A percentile compares a stretch with the other conserved stretches of the same genome.
Conservation (phyloP, 1,140 invertebrate species). For the Littorina saxatilis region DNA sequence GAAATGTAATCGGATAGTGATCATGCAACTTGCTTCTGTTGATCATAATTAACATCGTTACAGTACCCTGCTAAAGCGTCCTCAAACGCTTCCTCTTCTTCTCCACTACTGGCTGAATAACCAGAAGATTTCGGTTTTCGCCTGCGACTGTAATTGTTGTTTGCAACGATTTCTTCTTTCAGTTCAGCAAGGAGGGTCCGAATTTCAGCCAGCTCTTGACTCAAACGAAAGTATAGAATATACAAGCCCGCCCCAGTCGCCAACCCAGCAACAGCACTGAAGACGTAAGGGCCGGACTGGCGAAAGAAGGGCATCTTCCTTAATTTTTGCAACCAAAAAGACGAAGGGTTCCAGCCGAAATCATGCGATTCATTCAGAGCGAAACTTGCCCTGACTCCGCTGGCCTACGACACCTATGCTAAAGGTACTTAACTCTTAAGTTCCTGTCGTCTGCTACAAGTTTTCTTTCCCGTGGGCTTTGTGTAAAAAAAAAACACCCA, state of each 20-base stretch:
- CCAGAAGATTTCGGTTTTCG: constrained; percentile 41
- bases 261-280: constrained; percentile 25
- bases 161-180: constrained; percentile 39
- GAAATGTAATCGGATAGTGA: no score
- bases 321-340: background rate
- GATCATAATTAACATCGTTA: no score
- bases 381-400: background rate
- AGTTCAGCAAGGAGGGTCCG: constrained; percentile 46
- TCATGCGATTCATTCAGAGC: background rate
- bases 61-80: constrained; percentile 53
- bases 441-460: background rate
- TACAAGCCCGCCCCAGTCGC: constrained; percentile 43
- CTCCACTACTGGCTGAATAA: constrained; percentile 52
- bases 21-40: no score
- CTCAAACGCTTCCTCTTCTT: constrained; percentile 59
- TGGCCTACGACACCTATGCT: background rate
- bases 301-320: constrained; percentile 43
- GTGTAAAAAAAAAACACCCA: no score
- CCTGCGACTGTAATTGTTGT: constrained; percentile 2
- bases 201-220: constrained; percentile 46
- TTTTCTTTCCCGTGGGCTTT: background rate
- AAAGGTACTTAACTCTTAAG: background rate
- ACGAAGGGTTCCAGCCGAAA: background rate
- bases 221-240: constrained; percentile 46
- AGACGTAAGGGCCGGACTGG: constrained; percentile 17